Conservation (phyloP, 2,797 vertebrate species). For the Calcarius lapponicus region DNA sequence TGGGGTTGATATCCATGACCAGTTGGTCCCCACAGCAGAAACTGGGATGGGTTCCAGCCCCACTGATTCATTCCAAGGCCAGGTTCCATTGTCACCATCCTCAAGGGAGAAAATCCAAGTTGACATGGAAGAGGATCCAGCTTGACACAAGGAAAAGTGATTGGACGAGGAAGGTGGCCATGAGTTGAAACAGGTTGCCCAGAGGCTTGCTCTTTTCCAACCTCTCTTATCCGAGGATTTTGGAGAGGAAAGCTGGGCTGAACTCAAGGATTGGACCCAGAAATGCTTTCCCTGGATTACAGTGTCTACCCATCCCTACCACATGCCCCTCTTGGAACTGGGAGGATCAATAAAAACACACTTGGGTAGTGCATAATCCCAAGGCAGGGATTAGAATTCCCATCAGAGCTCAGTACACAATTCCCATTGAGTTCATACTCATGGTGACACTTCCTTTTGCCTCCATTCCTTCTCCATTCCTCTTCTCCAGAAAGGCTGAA, state of each 20-base stretch:
- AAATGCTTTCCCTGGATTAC: not conserved
- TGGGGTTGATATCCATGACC: not conserved
- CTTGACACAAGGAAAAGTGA: not conserved
- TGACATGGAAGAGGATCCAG: not conserved
- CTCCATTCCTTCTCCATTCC: not conserved
- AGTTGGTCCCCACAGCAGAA: not conserved
- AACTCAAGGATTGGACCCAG: not conserved
- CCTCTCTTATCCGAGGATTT: not conserved
- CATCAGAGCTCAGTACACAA: not conserved
- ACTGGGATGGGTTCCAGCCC: not conserved
- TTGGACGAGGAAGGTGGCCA: not conserved
- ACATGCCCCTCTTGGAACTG: not conserved
- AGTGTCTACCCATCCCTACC: not conserved
- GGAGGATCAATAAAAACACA: not conserved
- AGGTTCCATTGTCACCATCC: fast-evolving
- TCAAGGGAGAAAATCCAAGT: not conserved
- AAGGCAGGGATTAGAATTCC: not conserved
- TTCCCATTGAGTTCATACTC: fast-evolving
- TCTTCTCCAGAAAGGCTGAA: not conserved
- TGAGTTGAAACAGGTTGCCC: fast-evolving
- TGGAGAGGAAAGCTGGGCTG: not conserved
- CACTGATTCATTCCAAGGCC: not conserved
- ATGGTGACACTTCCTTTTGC: not conserved
- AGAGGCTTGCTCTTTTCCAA: not conserved
- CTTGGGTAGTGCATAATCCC: not conserved